phyloP scores from a whole-genome alignment of 1,140 invertebrate species.

The Lutraria rhynchaena region DNA sequence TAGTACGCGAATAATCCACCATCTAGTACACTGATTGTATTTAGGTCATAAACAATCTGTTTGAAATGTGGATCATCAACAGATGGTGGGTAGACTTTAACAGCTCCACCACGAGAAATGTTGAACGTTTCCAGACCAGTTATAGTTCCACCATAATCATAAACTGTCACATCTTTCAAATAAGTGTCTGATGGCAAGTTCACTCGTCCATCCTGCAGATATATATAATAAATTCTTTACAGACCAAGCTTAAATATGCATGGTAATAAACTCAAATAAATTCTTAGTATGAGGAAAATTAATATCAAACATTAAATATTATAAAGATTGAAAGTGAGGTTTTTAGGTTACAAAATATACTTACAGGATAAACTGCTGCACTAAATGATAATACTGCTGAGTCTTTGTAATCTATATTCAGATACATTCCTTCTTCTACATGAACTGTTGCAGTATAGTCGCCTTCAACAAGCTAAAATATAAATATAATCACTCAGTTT shows the following conservation, averaged over 20 bases:
- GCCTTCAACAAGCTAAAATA: conserved; percentile 24
- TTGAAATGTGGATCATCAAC: conserved; percentile 30
- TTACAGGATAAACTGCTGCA: conserved; percentile 68
- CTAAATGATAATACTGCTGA: conserved; percentile 72
- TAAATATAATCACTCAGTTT: too few relatives aligned
- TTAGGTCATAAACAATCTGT: conserved; percentile 58
- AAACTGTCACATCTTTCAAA: conserved; percentile 66
- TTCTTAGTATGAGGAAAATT: too few relatives aligned
- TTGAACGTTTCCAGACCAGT: conserved; percentile 72
- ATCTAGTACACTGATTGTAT: conserved; percentile 74
- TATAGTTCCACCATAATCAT: conserved; percentile 69
- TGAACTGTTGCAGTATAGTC: conserved; percentile 37
- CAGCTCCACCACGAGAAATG: conserved; percentile 70
- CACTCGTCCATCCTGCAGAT: conserved; percentile 71
- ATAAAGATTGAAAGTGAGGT: too few relatives aligned
- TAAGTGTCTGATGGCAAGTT: conserved; percentile 74
- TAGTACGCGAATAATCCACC: conserved; percentile 70
- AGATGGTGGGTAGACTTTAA: conserved; percentile 68
- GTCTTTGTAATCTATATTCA: conserved; percentile 73
- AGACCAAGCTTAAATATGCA: too few relatives aligned
- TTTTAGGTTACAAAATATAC: conserved; percentile 7
- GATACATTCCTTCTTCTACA: conserved; percentile 69
- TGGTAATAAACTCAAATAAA: too few relatives aligned
- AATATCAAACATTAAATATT: too few relatives aligned
- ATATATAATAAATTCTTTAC: too few relatives aligned